Percentiles rank a stretch among this genome's conserved stretches.
Evolutionary conservation across 2,113 vertebrate species (phyloP).

Genomic region (Orycteropus afer): DNA sequence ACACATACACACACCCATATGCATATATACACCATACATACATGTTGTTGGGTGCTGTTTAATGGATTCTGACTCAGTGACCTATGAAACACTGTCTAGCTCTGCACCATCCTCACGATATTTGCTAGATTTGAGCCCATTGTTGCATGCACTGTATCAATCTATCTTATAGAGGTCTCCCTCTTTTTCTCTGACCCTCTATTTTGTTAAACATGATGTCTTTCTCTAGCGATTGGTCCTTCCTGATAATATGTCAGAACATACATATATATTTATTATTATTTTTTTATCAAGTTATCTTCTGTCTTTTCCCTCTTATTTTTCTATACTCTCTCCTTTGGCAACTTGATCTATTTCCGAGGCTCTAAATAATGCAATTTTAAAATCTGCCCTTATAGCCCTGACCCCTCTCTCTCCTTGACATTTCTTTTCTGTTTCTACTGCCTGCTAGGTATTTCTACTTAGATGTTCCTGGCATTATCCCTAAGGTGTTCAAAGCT

Average conservation of each 20-base stretch:
- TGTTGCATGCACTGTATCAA: too few relatives aligned
- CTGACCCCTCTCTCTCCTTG: background rate
- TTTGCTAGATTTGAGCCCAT: too few relatives aligned
- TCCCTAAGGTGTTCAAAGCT: background rate
- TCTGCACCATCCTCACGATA: too few relatives aligned
- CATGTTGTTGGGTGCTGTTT: too few relatives aligned
- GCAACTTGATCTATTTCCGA: background rate
- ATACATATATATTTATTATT: background rate
- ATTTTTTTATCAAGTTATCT: background rate
- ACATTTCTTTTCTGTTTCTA: background rate
- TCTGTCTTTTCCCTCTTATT: background rate
- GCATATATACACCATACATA: too few relatives aligned
- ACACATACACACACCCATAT: background rate
- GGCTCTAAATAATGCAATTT: background rate
- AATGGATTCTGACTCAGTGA: too few relatives aligned
- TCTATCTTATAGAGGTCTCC: too few relatives aligned
- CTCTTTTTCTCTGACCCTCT: too few relatives aligned
- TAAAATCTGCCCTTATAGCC: background rate
- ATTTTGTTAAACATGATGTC: too few relatives aligned
- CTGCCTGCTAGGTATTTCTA: background rate
- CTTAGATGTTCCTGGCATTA: background rate
- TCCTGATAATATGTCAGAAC: too few relatives aligned
- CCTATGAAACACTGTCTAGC: too few relatives aligned
- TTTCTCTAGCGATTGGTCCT: too few relatives aligned
- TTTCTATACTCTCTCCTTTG: background rate